A percentile compares a stretch with the other conserved stretches of the same genome.
phyloP scores from a whole-genome alignment of 1,140 invertebrate genomes.

The Tetragnatha versicolor region DNA sequence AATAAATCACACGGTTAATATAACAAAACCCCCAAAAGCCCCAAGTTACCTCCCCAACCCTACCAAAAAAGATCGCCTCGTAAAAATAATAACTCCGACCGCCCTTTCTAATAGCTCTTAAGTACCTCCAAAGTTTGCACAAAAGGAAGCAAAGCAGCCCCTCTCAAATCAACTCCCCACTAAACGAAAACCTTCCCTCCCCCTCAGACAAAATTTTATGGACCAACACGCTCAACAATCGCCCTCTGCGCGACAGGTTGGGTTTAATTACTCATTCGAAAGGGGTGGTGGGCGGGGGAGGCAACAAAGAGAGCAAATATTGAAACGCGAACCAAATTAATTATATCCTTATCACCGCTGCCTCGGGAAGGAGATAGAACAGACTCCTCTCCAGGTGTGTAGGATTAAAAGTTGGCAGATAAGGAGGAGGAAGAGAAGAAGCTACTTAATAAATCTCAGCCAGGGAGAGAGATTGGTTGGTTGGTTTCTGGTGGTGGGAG shows the following conservation, averaged over 20 bases:
- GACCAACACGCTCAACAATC: background rate
- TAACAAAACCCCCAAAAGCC: too few species aligned
- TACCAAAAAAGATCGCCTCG: too few species aligned
- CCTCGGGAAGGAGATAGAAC: background rate
- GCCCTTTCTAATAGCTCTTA: background rate
- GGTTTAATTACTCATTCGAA: background rate
- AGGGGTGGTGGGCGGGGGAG: background rate
- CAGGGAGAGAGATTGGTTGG: too few species aligned
- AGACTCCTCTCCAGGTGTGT: background rate
- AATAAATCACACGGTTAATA: too few species aligned
- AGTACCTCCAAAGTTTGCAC: background rate
- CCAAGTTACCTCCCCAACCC: background rate
- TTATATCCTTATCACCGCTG: background rate
- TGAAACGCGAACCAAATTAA: background rate
- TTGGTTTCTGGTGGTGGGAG: too few species aligned
- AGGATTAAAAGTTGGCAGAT: background rate
- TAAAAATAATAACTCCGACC: too few species aligned
- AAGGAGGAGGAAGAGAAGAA: background rate
- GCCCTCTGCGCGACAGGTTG: background rate
- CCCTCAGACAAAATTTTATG: background rate
- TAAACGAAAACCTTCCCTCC: background rate
- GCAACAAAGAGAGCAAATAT: slow-evolving; percentile 15
- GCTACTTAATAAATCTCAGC: too few species aligned
- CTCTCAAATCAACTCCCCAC: background rate
- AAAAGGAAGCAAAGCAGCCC: background rate